Evolutionary conservation across 2,113 vertebrate species (phyloP), one percentile per base, ranked within the genome.

Genomic region (Petroica traversi): DNA sequence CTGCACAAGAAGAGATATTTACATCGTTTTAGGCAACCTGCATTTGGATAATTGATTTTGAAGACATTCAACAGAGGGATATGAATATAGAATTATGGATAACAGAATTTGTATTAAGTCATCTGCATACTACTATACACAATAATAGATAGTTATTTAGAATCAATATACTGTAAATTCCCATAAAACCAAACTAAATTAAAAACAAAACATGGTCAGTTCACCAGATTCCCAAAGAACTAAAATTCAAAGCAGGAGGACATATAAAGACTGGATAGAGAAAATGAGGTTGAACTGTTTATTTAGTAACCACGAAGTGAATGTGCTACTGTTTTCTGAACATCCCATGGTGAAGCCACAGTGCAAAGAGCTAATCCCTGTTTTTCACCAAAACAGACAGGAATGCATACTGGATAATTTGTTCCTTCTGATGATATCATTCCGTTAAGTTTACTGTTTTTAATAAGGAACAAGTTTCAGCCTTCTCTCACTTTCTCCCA

Each of bases 401-500:
- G 45, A 92, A 91, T 78, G 46, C 41, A 83, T 41, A 87, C 43
- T 89, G 83, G 80, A 76, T 97, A 92, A 96, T 96, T 97, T 96
- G 94, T 98, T 97, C 97, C 97, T 95, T 79, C 83, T 97, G 96
- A 96, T 92, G 93, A 97, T 96, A 97, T 96, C 81, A 97, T 68
- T 46, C 69, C 79, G 45, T 95, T 74, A 92, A 92, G 86, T 89
- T 94, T 88, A 91, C 92, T 94, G 84, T 63, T 97, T 96, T 95
- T 95, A 98, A 97, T 95, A 95, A 96, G 55, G 34, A 96, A 72
- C 59, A 88, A 95, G 86, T 91, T 97, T 92, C 92, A 97, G 91
- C 87, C 81, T 88, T 90, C 90, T 83, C 93, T 98, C 95, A 96
- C 95, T 98, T 97, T 97, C 97, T 97, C 94, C 94, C 95, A 85